A percentile compares a stretch with the other conserved stretches of the same genome.
phyloP scores from a whole-genome alignment of 2,113 vertebrate genomes.

The Crypturellus undulatus region DNA sequence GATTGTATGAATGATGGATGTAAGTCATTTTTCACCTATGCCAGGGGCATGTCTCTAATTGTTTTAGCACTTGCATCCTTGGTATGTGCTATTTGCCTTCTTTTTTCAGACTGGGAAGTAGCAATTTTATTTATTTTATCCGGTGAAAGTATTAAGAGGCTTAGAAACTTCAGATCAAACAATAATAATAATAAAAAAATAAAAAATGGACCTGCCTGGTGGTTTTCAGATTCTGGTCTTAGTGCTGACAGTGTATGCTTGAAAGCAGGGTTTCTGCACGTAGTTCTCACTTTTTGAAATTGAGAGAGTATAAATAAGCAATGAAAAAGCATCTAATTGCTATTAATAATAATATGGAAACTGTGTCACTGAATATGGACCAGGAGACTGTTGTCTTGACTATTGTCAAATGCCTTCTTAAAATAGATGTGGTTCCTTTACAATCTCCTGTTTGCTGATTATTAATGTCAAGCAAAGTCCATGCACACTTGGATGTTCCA shows the following conservation, averaged over 20 bases:
- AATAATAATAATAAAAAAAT: neutral
- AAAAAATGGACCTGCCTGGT: neutral
- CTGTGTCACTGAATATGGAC: neutral
- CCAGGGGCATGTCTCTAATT: neutral
- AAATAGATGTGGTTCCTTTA: neutral
- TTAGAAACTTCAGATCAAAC: neutral
- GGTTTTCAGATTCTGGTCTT: neutral
- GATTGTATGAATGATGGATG: neutral
- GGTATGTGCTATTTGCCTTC: neutral
- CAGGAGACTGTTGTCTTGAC: neutral
- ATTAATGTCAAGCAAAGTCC: neutral
- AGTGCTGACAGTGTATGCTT: no score
- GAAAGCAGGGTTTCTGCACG: neutral
- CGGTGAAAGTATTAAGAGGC: neutral
- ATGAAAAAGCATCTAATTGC: neutral
- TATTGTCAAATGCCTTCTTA: neutral
- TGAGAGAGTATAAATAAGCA: neutral
- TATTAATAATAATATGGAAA: neutral
- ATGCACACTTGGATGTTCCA: neutral
- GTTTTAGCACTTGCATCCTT: neutral
- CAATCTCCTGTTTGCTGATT: neutral
- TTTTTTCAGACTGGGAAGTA: neutral
- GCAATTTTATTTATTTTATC: neutral
- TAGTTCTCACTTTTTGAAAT: neutral
- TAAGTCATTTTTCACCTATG: neutral